Conservation (phyloP, 2,113 vertebrate genomes). For the Bambusicola thoracicus region DNA sequence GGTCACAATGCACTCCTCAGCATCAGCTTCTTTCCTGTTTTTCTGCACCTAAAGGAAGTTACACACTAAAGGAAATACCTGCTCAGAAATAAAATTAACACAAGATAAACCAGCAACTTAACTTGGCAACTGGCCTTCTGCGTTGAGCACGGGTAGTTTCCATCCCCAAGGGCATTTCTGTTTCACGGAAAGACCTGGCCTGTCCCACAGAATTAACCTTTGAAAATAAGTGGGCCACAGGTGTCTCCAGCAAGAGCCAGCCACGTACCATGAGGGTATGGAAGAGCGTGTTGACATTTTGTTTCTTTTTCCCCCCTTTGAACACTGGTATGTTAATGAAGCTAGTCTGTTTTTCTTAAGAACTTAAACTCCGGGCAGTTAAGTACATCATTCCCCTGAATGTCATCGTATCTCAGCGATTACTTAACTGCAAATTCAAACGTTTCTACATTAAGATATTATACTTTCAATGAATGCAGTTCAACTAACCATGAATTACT, state of each 20-base stretch:
- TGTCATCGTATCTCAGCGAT: background rate
- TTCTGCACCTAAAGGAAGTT: conserved; percentile 35
- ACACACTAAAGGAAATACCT: conserved; percentile 25
- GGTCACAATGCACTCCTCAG: background rate
- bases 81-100: conserved; percentile 27
- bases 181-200: background rate
- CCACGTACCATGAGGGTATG: accelerated
- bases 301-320: background rate
- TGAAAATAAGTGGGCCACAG: background rate
- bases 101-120: conserved; percentile 38
- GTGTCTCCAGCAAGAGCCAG: background rate
- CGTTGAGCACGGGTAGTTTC: background rate
- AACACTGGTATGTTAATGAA: background rate
- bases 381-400: background rate
- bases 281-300: background rate
- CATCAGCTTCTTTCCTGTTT: conserved; percentile 13
- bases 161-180: conserved; percentile 36
- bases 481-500: background rate
- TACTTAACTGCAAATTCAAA: background rate
- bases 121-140: background rate
- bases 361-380: background rate
- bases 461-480: background rate
- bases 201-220: conserved; percentile 10
- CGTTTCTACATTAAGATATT: background rate
- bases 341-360: background rate